Evolutionary conservation across 2,797 vertebrate species (phyloP).

Genomic region (Pseudochromis fuscus): DNA sequence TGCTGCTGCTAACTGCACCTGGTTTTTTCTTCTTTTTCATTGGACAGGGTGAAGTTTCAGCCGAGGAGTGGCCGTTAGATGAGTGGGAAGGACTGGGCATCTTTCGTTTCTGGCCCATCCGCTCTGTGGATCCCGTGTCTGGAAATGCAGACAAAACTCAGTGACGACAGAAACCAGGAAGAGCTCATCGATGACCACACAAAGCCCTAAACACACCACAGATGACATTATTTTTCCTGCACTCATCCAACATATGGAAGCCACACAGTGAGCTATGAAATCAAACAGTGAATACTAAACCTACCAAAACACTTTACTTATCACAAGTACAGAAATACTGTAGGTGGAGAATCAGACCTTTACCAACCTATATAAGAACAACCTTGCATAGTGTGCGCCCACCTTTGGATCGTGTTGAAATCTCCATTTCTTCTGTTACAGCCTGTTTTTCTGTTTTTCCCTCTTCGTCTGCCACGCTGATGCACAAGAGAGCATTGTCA

Average conservation of each 20-base stretch:
- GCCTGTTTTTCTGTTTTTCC: constrained; percentile 87
- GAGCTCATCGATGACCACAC: not conserved
- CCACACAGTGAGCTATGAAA: not conserved
- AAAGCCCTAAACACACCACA: constrained; percentile 14
- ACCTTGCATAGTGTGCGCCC: constrained; percentile 59
- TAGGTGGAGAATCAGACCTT: not conserved
- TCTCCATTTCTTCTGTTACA: constrained; percentile 95
- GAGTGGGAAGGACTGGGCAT: constrained; percentile 95
- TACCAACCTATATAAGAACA: constrained; percentile 8
- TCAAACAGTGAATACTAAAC: not conserved
- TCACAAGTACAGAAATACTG: not conserved
- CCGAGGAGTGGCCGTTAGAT: constrained; percentile 95
- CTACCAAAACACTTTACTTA: not conserved
- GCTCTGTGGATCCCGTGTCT: constrained; percentile 92
- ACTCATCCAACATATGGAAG: not conserved
- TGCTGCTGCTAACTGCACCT: constrained; percentile 92
- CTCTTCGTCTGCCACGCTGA: constrained; percentile 93
- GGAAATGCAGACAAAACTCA: constrained; percentile 65
- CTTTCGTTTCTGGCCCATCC: constrained; percentile 92
- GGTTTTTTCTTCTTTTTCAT: constrained; percentile 99
- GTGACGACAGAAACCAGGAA: constrained; percentile 26
- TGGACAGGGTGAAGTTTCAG: constrained; percentile 92
- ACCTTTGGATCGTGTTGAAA: constrained; percentile 98
- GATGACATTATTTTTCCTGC: constrained; percentile 5
- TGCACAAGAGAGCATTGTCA: constrained; percentile 60